Conservation (phyloP, 2,113 vertebrate genomes). For the Cisticola juncidis region DNA sequence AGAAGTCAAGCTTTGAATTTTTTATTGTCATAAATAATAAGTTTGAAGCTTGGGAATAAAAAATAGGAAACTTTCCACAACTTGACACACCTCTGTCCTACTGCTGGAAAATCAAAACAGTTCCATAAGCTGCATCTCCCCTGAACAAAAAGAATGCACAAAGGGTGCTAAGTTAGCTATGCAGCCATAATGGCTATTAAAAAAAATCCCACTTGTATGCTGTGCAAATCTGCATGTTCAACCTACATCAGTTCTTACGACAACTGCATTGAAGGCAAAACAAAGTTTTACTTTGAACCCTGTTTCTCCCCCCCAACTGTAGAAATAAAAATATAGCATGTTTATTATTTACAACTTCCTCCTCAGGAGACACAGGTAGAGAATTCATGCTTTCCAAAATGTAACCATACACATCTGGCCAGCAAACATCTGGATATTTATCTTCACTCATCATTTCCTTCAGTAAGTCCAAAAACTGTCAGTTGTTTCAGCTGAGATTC, state of each 20-base stretch:
- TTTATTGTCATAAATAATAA: constrained; percentile 13
- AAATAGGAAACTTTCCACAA: constrained; percentile 21
- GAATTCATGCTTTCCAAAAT: constrained; percentile 69
- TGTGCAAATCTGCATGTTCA: neutral
- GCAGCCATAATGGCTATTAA: neutral
- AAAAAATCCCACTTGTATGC: neutral
- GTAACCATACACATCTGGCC: constrained; percentile 80
- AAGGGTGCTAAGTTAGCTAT: neutral
- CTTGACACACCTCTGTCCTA: constrained; percentile 26
- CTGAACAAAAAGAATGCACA: constrained; percentile 29
- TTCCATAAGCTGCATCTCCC: neutral
- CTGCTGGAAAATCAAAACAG: constrained; percentile 27
- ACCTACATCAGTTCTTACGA: neutral
- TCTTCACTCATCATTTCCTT: constrained; percentile 86
- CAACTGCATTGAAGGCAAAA: neutral
- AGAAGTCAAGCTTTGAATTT: constrained; percentile 38
- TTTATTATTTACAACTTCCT: constrained; percentile 76
- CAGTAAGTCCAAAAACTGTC: constrained; percentile 77
- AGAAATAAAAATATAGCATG: constrained; percentile 44
- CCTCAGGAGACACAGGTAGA: constrained; percentile 74
- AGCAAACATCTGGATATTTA: constrained; percentile 84
- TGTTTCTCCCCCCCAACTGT: accelerated
- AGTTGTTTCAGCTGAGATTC: constrained; percentile 77
- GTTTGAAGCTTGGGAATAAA: constrained; percentile 28
- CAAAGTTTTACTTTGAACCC: neutral